phyloP scores from a whole-genome alignment of 2,797 vertebrate genomes.

The Monodelphis domestica region DNA sequence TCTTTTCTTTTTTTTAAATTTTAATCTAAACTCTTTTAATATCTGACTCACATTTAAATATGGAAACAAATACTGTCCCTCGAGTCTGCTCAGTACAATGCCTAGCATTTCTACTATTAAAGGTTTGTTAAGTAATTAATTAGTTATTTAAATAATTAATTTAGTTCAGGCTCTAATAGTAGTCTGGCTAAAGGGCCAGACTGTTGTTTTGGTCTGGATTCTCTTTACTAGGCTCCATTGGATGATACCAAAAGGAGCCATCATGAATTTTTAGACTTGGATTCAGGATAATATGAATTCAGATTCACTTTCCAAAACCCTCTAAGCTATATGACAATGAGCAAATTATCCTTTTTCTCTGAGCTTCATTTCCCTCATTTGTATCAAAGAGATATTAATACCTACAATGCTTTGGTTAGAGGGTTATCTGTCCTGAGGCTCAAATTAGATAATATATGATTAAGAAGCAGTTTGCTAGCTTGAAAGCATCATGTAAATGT shows the following conservation, averaged over 20 bases:
- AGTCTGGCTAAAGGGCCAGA: neutral
- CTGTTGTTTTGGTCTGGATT: neutral
- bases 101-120: neutral
- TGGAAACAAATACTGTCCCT: neutral
- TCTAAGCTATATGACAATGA: neutral
- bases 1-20: neutral
- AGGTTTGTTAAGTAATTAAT: neutral
- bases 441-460: neutral
- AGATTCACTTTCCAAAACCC: neutral
- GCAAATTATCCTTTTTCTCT: neutral
- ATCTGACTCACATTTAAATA: neutral
- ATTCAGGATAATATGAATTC: neutral
- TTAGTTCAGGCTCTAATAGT: neutral
- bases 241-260: neutral
- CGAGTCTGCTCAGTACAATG: neutral
- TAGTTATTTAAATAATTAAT: neutral
- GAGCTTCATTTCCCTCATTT: neutral
- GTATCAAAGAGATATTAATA: too few species aligned
- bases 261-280: neutral
- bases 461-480: neutral
- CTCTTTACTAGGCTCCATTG: neutral
- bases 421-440: neutral
- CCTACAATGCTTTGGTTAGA: too few species aligned
- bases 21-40: neutral
- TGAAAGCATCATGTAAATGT: neutral